phyloP scores from a whole-genome alignment of 2,888 invertebrate genomes.

The Lamellibrachia satsuma region DNA sequence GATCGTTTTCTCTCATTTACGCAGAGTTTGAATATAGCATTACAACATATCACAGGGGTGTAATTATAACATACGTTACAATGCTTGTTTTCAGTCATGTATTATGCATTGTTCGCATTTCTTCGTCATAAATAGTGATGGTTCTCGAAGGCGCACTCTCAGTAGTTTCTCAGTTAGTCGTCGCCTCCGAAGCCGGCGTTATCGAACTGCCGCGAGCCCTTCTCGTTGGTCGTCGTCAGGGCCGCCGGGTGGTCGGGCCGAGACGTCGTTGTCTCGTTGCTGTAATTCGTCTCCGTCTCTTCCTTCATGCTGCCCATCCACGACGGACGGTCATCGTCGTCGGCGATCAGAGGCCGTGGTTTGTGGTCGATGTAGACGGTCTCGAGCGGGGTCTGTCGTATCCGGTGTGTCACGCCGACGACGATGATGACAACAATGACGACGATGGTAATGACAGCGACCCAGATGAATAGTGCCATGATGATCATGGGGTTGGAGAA shows the following conservation, averaged over 20 bases:
- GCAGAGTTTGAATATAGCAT: too few relatives aligned
- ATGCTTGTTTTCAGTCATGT: too few relatives aligned
- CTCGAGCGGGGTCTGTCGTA: not conserved
- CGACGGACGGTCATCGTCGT: not conserved
- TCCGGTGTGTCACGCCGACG: not conserved
- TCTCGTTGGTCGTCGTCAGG: not conserved
- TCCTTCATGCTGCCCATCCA: conserved; percentile 7
- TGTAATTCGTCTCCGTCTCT: conserved; percentile 7
- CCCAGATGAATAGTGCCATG: not conserved
- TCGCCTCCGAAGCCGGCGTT: not conserved
- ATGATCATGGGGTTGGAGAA: not conserved
- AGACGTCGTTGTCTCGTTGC: conserved; percentile 12
- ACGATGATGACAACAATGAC: not conserved
- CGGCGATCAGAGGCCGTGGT: conserved; percentile 1
- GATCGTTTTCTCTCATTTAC: too few relatives aligned
- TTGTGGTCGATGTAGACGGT: not conserved
- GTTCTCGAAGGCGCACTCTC: not conserved
- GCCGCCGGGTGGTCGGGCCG: not conserved
- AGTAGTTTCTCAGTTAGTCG: not conserved
- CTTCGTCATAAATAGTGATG: too few relatives aligned
- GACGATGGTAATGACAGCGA: not conserved
- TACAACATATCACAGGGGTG: too few relatives aligned
- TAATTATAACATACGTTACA: too few relatives aligned
- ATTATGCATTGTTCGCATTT: too few relatives aligned
- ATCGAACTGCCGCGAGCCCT: not conserved